Conservation (phyloP, 2,113 vertebrate genomes). For the Puffinus mauretanicus region DNA sequence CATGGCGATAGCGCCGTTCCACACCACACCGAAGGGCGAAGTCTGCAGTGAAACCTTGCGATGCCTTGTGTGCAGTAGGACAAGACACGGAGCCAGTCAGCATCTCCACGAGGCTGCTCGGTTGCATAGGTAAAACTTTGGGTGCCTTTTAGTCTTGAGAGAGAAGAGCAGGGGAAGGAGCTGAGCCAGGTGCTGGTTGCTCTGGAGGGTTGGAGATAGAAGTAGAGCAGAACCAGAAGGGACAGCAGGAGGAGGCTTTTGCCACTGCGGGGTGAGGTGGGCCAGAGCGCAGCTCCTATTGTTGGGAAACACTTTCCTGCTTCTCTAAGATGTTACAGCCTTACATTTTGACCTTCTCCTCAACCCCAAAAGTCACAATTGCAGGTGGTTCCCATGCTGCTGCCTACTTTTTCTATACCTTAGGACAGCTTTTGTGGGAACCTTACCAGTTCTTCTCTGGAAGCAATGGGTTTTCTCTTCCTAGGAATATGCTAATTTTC, state of each 20-base stretch:
- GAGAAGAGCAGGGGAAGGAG: background rate
- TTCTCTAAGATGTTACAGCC: background rate
- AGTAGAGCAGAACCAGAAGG: background rate
- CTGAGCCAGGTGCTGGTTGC: background rate
- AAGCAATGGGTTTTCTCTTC: background rate
- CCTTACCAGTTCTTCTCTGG: background rate
- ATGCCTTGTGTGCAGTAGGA: background rate
- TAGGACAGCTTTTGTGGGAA: background rate
- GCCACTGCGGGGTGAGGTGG: background rate
- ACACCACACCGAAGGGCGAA: fast-evolving
- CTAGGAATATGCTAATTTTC: background rate
- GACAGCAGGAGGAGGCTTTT: background rate
- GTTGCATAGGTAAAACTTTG: background rate
- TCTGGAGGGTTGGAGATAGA: background rate
- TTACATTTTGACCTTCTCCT: background rate
- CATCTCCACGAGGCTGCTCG: background rate
- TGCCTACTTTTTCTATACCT: background rate
- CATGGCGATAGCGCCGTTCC: fast-evolving
- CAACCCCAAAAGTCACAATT: background rate
- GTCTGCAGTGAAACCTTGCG: background rate
- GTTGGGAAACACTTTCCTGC: background rate
- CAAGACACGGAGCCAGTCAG: background rate
- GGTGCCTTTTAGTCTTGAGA: background rate
- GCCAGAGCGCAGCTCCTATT: background rate
- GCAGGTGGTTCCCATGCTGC: background rate